Base-by-base conservation (phyloP, 2,113 vertebrate species). In the Notarius quadriscutis region DNA sequence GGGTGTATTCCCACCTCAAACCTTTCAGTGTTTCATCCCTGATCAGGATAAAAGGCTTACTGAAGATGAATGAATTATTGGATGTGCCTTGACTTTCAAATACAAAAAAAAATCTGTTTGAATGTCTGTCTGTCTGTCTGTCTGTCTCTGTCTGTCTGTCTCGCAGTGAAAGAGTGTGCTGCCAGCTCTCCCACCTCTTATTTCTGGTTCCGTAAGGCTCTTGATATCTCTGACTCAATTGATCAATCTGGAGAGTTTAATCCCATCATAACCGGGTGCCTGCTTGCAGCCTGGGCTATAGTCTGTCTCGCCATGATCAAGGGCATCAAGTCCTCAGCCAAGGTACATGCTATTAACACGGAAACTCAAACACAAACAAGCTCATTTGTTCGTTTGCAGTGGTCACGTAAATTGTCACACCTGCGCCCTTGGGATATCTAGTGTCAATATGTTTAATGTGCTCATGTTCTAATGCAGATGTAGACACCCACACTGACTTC, bases 161-260 rank as follows among this genome's bases (percentile, higher is more conserved):
- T 88, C 62, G 89, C 91, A 96, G 95, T 95, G 81, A 94, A 91
- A 86, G 96, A 96, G 88, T 98, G 97, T 80, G 87, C 83, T 0
- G 80, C 25, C 60, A 96, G 94, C 84, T 96, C 96, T 1, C 93
- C 97, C 7, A 95, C 94, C 7, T 91, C 94, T 0, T 97, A 96
- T 87, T 97, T 97, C 94, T 97, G 96, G 97, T 97, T 96, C 92
- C 94, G 93, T 8, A 91, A 94, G 87, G 95, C 96, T n/a, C 91
- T 98, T 60, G 92, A 96, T 58, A 94, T 96, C 91, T 95, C 96
- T 0, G 93, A 94, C 85, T 96, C 94, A 4, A 96, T 97, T 5
- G 88, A 95, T 2, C 93, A 95, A 5, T 90, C 92, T 0, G 96
- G 95, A 69, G 91, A 93, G 9, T 93, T 96, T 12, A 95, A 95